Percentiles rank a stretch among this genome's conserved stretches.
Evolutionary conservation across 2,113 vertebrate genomes (phyloP).

Genomic region (Myodes glareolus): DNA sequence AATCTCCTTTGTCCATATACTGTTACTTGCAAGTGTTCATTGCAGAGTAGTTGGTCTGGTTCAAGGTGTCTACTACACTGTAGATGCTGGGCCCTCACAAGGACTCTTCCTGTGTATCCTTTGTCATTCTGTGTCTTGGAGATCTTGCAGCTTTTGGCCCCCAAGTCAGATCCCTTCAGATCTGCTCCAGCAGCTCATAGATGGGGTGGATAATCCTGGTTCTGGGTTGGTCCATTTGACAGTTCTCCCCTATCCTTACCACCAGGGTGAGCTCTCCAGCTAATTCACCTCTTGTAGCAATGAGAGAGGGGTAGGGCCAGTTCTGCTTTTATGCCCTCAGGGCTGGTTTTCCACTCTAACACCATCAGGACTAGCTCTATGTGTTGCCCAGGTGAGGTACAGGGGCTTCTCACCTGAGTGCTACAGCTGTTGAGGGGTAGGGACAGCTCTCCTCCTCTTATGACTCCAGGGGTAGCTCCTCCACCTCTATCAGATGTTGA

Average conservation of each 20-base stretch:
- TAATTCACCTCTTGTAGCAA: neutral
- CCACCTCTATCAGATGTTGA: too few relatives aligned
- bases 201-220: neutral
- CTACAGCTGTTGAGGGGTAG: too few relatives aligned
- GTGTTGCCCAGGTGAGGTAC: too few relatives aligned
- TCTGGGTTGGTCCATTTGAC: neutral
- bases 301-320: neutral
- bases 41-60: neutral
- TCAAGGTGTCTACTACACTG: neutral
- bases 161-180: neutral
- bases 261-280: neutral
- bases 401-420: too few relatives aligned
- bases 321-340: neutral
- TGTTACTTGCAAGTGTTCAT: neutral
- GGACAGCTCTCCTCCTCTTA: too few relatives aligned
- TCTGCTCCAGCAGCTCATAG: neutral
- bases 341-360: neutral
- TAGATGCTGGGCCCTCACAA: neutral
- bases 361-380: neutral
- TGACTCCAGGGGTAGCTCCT: too few relatives aligned
- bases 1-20: neutral
- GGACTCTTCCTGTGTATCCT: neutral
- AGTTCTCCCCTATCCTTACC: neutral
- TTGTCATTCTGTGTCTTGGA: neutral
- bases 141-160: neutral